A percentile compares a stretch with the other conserved stretches of the same genome.
phyloP scores from a whole-genome alignment of 2,888 invertebrate genomes.

The Tenodera sinensis region DNA sequence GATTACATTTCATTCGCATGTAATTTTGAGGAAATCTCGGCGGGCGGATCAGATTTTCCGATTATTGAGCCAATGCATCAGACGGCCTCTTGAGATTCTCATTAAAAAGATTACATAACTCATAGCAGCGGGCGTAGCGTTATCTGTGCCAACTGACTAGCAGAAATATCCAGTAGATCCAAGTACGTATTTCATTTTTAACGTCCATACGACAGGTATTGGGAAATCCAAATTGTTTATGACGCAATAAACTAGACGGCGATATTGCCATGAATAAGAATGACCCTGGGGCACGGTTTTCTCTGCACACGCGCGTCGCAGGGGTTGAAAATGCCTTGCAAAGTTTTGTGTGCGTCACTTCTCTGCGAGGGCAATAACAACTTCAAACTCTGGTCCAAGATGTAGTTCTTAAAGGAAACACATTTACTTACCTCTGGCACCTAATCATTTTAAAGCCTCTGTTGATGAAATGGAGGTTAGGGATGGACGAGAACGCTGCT shows the following conservation, averaged over 20 bases:
- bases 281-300: not conserved
- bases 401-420: too few species aligned
- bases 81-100: not conserved
- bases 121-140: not conserved
- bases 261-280: not conserved
- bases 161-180: not conserved
- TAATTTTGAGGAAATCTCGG: not conserved
- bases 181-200: not conserved
- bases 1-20: too few species aligned
- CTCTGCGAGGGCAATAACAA: too few species aligned
- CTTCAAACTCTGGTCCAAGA: too few species aligned
- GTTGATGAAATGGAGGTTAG: too few species aligned
- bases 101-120: not conserved
- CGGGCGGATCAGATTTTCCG: not conserved
- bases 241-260: not conserved
- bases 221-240: not conserved
- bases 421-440: too few species aligned
- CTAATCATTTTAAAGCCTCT: too few species aligned
- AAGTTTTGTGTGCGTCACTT: too few species aligned
- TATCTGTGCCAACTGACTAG: not conserved
- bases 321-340: too few species aligned
- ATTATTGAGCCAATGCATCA: not conserved
- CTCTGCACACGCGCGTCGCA: not conserved
- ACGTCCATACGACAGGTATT: not conserved
- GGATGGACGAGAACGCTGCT: too few species aligned